A percentile compares a stretch with the other conserved stretches of the same genome.
Evolutionary conservation across 1,140 invertebrate genomes (phyloP).

Genomic region (Aphis gossypii): DNA sequence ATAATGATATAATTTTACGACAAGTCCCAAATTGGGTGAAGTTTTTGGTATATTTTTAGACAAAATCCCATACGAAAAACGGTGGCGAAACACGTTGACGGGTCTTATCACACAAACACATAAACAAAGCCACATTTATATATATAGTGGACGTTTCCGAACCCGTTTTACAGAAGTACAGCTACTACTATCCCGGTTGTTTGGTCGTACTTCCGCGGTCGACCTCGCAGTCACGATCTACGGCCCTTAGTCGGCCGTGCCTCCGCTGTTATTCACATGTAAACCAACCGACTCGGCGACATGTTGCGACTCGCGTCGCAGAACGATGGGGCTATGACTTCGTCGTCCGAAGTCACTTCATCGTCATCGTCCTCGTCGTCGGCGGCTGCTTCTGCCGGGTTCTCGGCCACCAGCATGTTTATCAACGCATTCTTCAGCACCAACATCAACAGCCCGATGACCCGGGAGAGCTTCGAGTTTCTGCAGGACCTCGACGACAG

Average conservation of each 20-base stretch:
- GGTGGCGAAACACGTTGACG: conserved; percentile 14
- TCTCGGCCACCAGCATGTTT: conserved; percentile 54
- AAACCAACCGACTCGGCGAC: neutral
- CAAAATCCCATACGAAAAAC: neutral
- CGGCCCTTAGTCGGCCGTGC: neutral
- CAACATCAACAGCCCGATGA: conserved; percentile 53
- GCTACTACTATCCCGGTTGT: neutral
- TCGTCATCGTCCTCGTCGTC: conserved; percentile 44
- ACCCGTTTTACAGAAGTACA: conserved; percentile 39
- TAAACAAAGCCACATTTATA: neutral
- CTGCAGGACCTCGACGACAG: conserved; percentile 52
- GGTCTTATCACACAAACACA: neutral
- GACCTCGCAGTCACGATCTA: neutral
- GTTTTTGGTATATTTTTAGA: neutral
- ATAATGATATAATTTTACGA: neutral
- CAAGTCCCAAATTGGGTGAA: neutral
- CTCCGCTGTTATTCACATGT: neutral
- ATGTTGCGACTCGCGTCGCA: conserved; percentile 51
- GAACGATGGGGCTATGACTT: conserved; percentile 51
- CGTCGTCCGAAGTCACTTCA: conserved; percentile 52
- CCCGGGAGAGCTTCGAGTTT: conserved; percentile 48
- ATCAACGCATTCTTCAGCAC: conserved; percentile 53
- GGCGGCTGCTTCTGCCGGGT: neutral
- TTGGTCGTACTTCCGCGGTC: neutral
- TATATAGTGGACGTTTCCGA: conserved; percentile 14